Conservation (phyloP, 2,888 invertebrate species). For the Polyploca ridens region DNA sequence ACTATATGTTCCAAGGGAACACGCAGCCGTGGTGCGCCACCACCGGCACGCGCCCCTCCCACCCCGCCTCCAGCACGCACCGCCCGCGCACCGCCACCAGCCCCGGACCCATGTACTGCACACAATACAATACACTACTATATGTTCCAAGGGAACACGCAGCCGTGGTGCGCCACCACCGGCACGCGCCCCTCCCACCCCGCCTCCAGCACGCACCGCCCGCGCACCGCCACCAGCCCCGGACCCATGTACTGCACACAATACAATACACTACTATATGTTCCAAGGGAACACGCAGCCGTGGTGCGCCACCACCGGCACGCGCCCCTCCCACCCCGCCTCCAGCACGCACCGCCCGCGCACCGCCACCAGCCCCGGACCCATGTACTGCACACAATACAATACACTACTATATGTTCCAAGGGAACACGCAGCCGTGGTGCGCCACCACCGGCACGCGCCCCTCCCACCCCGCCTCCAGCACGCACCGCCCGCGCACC, state of each 20-base stretch:
- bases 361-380: conserved; percentile 52
- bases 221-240: conserved; percentile 54
- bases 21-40: too few relatives aligned
- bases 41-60: conserved; percentile 35
- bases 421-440: background rate
- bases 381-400: conserved; percentile 65
- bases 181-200: conserved; percentile 54
- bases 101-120: conserved; percentile 70
- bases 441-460: too few relatives aligned
- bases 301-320: too few relatives aligned
- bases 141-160: too few relatives aligned
- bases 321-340: conserved; percentile 59
- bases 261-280: conserved; percentile 12
- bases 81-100: conserved; percentile 61
- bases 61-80: conserved; percentile 68
- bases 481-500: conserved; percentile 60
- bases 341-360: conserved; percentile 67
- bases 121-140: conserved; percentile 16
- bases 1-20: too few relatives aligned
- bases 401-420: too few relatives aligned
- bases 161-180: too few relatives aligned
- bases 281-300: background rate
- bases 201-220: conserved; percentile 67
- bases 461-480: conserved; percentile 44
- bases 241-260: conserved; percentile 69